A percentile compares a stretch with the other conserved stretches of the same genome.
These are phyloP conservation scores for Himalopsyche phryganea DNA, from an alignment of 1,140 invertebrate genomes.

Conservation along the genomic window DNA sequence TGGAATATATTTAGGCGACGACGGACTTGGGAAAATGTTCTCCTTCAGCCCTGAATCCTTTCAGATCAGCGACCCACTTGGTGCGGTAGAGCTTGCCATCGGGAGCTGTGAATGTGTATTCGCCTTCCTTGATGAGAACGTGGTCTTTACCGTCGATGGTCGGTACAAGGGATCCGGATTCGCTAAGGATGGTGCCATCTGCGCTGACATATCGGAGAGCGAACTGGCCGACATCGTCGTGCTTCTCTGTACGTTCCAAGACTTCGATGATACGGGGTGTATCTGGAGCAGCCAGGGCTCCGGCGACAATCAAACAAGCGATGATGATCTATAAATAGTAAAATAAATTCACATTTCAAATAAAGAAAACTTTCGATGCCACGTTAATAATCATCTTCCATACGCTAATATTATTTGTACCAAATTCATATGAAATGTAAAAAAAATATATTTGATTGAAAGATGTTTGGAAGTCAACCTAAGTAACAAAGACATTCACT, in stretches of 20 bases:
- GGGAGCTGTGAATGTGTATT: constrained; percentile 15
- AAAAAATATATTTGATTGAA: not conserved
- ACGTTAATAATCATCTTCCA: no score
- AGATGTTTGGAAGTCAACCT: not conserved
- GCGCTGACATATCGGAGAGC: constrained; percentile 31
- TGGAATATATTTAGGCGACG: constrained; percentile 16
- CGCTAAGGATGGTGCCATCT: constrained; percentile 28
- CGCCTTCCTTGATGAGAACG: constrained; percentile 25
- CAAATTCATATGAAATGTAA: no score
- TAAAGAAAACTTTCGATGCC: no score
- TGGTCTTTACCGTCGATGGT: constrained; percentile 26
- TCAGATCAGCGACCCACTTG: constrained; percentile 24
- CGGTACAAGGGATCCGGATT: constrained; percentile 27
- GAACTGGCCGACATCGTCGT: constrained; percentile 35
- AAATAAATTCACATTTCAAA: no score
- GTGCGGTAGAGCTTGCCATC: constrained; percentile 24
- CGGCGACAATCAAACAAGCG: constrained; percentile 18
- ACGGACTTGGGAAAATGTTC: constrained; percentile 39
- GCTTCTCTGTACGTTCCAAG: constrained; percentile 31
- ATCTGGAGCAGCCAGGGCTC: constrained; percentile 21
- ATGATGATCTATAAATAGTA: constrained; percentile 16
- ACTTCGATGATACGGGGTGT: constrained; percentile 28
- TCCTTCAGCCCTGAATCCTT: constrained; percentile 30
- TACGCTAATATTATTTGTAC: no score
- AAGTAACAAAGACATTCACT: not conserved